Conservation (phyloP, 2,797 vertebrate species). For the Eulemur coronatus region DNA sequence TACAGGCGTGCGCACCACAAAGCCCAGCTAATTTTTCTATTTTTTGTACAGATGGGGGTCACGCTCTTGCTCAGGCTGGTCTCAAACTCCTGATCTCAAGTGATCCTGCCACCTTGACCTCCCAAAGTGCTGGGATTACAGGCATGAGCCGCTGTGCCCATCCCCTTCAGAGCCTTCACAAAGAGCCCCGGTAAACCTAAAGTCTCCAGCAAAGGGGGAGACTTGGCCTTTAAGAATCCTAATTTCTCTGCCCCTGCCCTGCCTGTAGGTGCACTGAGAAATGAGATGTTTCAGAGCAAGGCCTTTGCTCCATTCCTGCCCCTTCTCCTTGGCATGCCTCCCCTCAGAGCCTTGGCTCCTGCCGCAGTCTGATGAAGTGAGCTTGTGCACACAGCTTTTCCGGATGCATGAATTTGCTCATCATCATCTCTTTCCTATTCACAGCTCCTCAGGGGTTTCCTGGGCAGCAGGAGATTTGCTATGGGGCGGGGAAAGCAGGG, state of each 20-base stretch:
- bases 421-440: slow-evolving; percentile 5
- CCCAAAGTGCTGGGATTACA: background rate
- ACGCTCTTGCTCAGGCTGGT: background rate
- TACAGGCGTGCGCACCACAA: background rate
- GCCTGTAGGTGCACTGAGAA: background rate
- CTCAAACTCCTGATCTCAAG: background rate
- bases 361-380: background rate
- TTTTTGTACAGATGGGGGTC: background rate
- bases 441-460: slow-evolving; percentile 33
- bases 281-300: background rate
- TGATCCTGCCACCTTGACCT: background rate
- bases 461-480: slow-evolving; percentile 37
- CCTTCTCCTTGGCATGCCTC: slow-evolving; percentile 55
- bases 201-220: background rate
- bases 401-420: background rate
- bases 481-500: background rate
- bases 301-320: background rate
- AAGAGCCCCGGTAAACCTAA: background rate
- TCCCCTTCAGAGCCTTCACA: background rate
- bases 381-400: background rate
- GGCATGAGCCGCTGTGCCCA: background rate
- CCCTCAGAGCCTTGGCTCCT: background rate
- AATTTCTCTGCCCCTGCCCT: background rate
- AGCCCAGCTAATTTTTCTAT: background rate
- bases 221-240: background rate